These are phyloP conservation scores for Stegophylla sp. DNA, from an alignment of 2,888 invertebrate species.

Conservation along the genomic window DNA sequence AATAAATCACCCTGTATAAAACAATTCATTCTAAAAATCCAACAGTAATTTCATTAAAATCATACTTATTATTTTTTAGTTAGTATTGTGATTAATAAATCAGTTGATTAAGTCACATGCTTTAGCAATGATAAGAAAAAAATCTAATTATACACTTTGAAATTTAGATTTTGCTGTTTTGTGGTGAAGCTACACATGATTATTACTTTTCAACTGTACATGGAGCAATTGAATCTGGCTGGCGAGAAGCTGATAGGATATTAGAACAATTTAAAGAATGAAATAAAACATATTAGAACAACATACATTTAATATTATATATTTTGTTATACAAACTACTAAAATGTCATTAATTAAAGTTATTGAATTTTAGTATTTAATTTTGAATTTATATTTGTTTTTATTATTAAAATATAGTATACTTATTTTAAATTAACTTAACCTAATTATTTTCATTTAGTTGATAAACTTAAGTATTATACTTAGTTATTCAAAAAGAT, in stretches of 20 bases:
- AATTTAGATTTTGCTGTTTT: conserved; percentile 68
- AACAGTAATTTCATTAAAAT: background rate
- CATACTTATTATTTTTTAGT: background rate
- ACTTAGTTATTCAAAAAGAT: no score
- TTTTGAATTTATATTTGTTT: background rate
- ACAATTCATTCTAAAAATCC: no score
- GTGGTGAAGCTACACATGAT: conserved; percentile 70
- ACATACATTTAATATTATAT: background rate
- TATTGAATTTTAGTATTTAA: conserved; percentile 4
- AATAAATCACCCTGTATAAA: no score
- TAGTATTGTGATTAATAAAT: no score
- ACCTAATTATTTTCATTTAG: conserved; percentile 2
- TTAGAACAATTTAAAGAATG: conserved; percentile 61
- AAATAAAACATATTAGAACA: conserved; percentile 4
- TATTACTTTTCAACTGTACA: conserved; percentile 69
- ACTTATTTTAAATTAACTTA: background rate
- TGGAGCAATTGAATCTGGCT: conserved; percentile 69
- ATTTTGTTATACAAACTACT: background rate
- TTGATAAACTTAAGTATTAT: background rate
- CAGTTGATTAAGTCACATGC: no score
- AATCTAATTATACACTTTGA: background rate
- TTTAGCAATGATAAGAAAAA: no score
- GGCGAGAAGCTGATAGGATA: conserved; percentile 68
- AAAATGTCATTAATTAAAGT: no score
- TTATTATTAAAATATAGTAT: background rate